Base-by-base conservation (phyloP, 2,113 vertebrate species). In the Cheilinus undulatus region DNA sequence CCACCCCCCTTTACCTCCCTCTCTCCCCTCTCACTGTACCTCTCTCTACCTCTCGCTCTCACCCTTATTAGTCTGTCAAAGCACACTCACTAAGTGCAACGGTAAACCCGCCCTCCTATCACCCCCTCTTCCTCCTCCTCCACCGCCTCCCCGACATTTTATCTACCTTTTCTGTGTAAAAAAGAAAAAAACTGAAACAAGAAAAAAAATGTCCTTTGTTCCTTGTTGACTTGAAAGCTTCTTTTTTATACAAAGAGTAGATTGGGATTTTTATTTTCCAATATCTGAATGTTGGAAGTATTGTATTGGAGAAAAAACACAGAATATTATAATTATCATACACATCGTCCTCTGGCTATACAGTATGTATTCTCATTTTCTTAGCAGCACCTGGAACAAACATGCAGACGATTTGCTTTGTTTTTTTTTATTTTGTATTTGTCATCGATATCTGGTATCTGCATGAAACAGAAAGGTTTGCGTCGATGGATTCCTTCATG, bases 71-170 rank as follows among this genome's bases (percentile, higher is more conserved):
- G 92, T 94, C 94, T 94, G 95, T 96, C 93, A 95, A 96, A 96
- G 97, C 97, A 98, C 96, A 97, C 92, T 97, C 96, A 96, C 96
- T 93, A 96, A 96, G 96, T 99, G 96, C 96, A 96, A 95, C 95
- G 78, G 88, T 94, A 91, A 91, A 93, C 94, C 89, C 67, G 88
- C 92, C 88, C 86, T 83, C 67, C 77, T 82, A 28, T 69, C 58
- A n/a, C 30, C 77, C 82, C n/a, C 76, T 52, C 63, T 23, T 71
- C 45, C 22, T 53, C 90, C 84, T 90, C 84, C 73, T 92, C 62
- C 38, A 51, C 72, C 82, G 48, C 48, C 48, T 23, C 28, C 34
- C 46, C 52, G 65, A 69, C 70, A 58, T 90, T 86, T 88, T 84
- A 84, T 85, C 73, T 83, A 88, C 76, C 82, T 87, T 91, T 90